These are phyloP conservation scores for Teleopsis dalmanni DNA, from an alignment of 1,140 invertebrate genomes.

Conservation along the genomic window DNA sequence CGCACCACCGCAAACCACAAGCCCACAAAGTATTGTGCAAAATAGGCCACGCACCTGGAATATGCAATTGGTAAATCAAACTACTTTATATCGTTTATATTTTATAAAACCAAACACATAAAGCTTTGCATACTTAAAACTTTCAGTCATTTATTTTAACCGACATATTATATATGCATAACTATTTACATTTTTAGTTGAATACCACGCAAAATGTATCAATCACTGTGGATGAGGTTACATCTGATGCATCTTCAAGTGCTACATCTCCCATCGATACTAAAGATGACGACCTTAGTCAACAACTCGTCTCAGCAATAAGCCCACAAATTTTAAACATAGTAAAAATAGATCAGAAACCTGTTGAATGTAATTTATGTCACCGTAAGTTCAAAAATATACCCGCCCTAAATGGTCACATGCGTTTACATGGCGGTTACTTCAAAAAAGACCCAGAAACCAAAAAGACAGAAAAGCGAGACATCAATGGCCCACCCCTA, in stretches of 20 bases:
- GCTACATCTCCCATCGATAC: slow-evolving; percentile 23
- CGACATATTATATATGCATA: too few relatives aligned
- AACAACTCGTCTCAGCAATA: slow-evolving; percentile 40
- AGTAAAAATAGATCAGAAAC: slow-evolving; percentile 58
- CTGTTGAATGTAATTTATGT: slow-evolving; percentile 89
- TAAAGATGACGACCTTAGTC: slow-evolving; percentile 39
- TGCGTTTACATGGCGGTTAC: slow-evolving; percentile 92
- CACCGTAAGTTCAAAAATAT: slow-evolving; percentile 94
- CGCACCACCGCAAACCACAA: slow-evolving; percentile 21
- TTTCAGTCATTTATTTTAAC: background rate
- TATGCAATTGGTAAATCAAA: slow-evolving; percentile 43
- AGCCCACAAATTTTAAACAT: slow-evolving; percentile 45
- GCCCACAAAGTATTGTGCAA: slow-evolving; percentile 4
- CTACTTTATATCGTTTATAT: background rate
- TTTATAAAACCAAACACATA: background rate
- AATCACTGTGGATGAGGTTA: slow-evolving; percentile 33
- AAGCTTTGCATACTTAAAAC: too few relatives aligned
- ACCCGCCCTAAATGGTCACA: slow-evolving; percentile 93
- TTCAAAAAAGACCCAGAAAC: slow-evolving; percentile 89
- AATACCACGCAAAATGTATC: slow-evolving; percentile 36
- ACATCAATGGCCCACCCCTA: slow-evolving; percentile 67
- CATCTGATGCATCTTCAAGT: slow-evolving; percentile 28
- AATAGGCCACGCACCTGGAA: slow-evolving; percentile 44
- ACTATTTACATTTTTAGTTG: slow-evolving; percentile 18
- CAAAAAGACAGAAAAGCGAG: slow-evolving; percentile 79